Percentiles rank a stretch among this genome's conserved stretches.
These are phyloP conservation scores for Menidia beryllina DNA, from an alignment of 2,113 vertebrate species.

Conservation along the genomic window DNA sequence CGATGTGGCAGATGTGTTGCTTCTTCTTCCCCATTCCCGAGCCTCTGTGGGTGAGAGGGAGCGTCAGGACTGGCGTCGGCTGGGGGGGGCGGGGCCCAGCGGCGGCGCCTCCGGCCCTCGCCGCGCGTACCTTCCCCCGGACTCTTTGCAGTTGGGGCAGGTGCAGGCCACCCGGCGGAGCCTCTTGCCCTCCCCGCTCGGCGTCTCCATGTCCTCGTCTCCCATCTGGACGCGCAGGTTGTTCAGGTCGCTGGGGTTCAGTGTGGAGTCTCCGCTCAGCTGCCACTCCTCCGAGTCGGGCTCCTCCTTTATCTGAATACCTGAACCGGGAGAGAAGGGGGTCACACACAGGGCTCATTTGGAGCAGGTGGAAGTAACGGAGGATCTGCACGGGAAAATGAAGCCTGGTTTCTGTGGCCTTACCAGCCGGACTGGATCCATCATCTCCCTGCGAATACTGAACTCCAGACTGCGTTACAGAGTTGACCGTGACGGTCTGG, in stretches of 20 bases:
- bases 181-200: constrained; percentile 93
- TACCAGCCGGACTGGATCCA: constrained; percentile 89
- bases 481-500: constrained; percentile 98
- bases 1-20: constrained; percentile 98
- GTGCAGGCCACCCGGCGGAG: constrained; percentile 97
- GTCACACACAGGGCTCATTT: not conserved
- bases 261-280: constrained; percentile 92
- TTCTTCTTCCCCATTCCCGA: constrained; percentile 98
- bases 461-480: constrained; percentile 89
- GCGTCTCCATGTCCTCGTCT: constrained; percentile 92
- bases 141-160: constrained; percentile 99
- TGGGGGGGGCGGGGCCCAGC: too few species aligned
- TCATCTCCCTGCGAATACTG: constrained; percentile 84
- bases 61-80: constrained; percentile 35
- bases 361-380: not conserved
- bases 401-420: constrained; percentile 8
- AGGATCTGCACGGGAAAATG: not conserved
- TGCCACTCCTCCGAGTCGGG: constrained; percentile 98
- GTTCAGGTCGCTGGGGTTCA: constrained; percentile 95
- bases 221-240: constrained; percentile 93
- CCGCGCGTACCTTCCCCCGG: constrained; percentile 98
- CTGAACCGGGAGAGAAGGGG: constrained; percentile 72
- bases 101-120: too few species aligned
- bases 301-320: constrained; percentile 98
- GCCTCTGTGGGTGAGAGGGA: constrained; percentile 82